Conservation (phyloP, 2,113 vertebrate species). For the Clupea harengus region DNA sequence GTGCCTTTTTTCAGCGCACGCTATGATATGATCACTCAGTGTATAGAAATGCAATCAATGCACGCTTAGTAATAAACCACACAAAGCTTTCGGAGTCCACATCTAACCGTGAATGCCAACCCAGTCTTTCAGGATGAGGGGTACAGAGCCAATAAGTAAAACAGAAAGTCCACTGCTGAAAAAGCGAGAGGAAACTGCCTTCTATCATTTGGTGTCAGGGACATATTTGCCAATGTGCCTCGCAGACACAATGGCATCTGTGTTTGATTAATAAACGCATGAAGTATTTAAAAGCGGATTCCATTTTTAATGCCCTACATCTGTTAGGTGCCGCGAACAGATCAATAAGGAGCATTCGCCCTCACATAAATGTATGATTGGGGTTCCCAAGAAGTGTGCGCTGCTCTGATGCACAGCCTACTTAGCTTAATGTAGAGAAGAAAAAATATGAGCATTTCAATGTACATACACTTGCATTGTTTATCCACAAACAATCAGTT, state of each 20-base stretch:
- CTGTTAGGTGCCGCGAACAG: slow-evolving; percentile 45
- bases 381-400: slow-evolving; percentile 11
- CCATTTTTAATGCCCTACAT: slow-evolving; percentile 51
- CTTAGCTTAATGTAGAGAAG: background rate
- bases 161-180: slow-evolving; percentile 38
- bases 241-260: slow-evolving; percentile 44
- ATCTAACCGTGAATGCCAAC: background rate
- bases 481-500: no score
- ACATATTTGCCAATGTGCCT: slow-evolving; percentile 42
- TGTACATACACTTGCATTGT: background rate
- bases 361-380: slow-evolving; percentile 40
- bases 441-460: background rate
- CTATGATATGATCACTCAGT: slow-evolving; percentile 31
- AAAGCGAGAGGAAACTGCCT: slow-evolving; percentile 35
- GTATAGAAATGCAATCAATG: slow-evolving; percentile 42
- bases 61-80: slow-evolving; percentile 17
- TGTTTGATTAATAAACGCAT: slow-evolving; percentile 54
- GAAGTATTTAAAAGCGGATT: slow-evolving; percentile 48
- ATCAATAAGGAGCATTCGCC: slow-evolving; percentile 35
- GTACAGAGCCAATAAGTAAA: slow-evolving; percentile 27
- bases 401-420: background rate
- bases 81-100: slow-evolving; percentile 19
- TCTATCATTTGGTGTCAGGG: slow-evolving; percentile 36
- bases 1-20: slow-evolving; percentile 21
- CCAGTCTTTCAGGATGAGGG: slow-evolving; percentile 16